Evolutionary conservation across 2,888 invertebrate genomes (phyloP).

Genomic region (Rutpela maculata): DNA sequence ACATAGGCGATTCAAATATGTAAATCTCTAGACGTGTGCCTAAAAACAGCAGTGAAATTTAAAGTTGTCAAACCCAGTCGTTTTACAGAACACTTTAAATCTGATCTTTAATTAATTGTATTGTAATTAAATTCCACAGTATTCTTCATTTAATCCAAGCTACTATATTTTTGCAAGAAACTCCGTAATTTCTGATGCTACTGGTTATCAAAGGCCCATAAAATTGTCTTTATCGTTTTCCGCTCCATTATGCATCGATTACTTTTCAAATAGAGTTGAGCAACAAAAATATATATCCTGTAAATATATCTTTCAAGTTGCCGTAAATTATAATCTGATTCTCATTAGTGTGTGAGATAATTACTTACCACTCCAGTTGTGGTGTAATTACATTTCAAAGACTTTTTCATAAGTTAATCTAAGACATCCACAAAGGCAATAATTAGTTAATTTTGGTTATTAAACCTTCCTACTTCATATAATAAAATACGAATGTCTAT

Average conservation of each 20-base stretch:
- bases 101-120: not conserved
- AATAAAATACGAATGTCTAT: not conserved
- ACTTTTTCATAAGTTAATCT: conserved; percentile 18
- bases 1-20: no score
- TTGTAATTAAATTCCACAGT: not conserved
- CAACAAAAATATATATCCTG: conserved; percentile 23
- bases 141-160: not conserved
- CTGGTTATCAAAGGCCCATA: conserved; percentile 31
- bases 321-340: conserved; percentile 10
- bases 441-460: conserved; percentile 9
- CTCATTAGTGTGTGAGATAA: conserved; percentile 28
- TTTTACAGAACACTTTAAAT: no score
- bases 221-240: conserved; percentile 36
- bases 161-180: not conserved
- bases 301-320: conserved; percentile 14
- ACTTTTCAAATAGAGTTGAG: conserved; percentile 13
- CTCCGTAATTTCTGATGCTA: conserved; percentile 2
- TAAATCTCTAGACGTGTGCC: no score
- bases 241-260: conserved; percentile 33
- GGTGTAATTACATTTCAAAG: conserved; percentile 29
- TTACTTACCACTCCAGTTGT: conserved; percentile 19
- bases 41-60: no score
- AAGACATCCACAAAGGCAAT: not conserved
- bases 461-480: not conserved
- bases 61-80: no score